A percentile compares a stretch with the other conserved stretches of the same genome.
These are phyloP conservation scores for Astyanax mexicanus DNA, from an alignment of 2,797 vertebrate species.

Conservation along the genomic window DNA sequence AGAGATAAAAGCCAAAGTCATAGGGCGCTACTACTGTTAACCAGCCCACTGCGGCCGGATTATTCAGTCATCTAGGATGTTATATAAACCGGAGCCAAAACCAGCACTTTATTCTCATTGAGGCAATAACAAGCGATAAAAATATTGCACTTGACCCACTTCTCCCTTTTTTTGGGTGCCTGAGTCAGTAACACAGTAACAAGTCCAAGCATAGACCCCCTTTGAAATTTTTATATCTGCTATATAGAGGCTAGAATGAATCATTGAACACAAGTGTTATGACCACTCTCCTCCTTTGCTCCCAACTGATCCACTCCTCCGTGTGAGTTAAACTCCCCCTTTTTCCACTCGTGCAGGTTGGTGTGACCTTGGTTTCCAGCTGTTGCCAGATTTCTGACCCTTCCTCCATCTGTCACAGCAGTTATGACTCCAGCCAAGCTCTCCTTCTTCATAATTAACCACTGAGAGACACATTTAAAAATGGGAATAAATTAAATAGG, in stretches of 20 bases:
- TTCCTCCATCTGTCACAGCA: constrained; percentile 72
- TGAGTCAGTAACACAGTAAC: constrained; percentile 35
- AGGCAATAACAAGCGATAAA: constrained; percentile 15
- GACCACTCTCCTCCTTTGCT: constrained; percentile 53
- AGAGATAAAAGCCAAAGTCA: not conserved
- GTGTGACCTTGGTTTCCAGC: constrained; percentile 80
- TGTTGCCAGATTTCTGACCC: constrained; percentile 75
- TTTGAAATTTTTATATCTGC: constrained; percentile 11
- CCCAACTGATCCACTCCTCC: constrained; percentile 49
- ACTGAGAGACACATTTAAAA: constrained; percentile 51
- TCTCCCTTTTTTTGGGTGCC: constrained; percentile 29
- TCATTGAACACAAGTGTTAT: constrained; percentile 42
- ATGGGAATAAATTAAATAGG: constrained; percentile 28
- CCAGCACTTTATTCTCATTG: not conserved
- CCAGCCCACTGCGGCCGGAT: not conserved
- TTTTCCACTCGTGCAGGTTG: constrained; percentile 63
- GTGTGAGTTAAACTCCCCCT: constrained; percentile 25
- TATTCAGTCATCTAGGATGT: not conserved
- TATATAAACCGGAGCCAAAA: not conserved
- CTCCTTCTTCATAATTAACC: constrained; percentile 74
- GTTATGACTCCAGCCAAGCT: constrained; percentile 66
- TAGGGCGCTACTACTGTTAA: not conserved
- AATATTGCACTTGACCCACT: constrained; percentile 36
- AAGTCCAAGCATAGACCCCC: constrained; percentile 31
- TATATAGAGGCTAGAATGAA: constrained; percentile 41